Evolutionary conservation across 2,888 invertebrate genomes (phyloP).

Genomic region (Gortyna flavago): DNA sequence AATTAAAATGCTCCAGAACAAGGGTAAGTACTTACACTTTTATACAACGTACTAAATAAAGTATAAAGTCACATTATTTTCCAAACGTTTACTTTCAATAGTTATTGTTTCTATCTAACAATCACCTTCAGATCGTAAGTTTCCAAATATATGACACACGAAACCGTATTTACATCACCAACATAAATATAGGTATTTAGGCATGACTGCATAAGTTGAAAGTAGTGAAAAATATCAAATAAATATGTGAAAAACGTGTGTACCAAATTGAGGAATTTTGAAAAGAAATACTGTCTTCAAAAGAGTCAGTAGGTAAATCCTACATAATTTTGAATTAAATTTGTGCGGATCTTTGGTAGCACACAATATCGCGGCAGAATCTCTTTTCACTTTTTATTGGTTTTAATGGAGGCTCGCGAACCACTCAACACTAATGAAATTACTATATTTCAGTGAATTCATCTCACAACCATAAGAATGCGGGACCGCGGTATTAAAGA

Average conservation of each 20-base stretch:
- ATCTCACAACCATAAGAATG: constrained; percentile 13
- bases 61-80: background rate
- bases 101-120: background rate
- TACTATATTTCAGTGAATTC: constrained; percentile 48
- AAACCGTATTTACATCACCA: background rate
- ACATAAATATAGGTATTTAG: no score
- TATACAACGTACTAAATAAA: no score
- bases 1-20: no score
- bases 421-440: constrained; percentile 49
- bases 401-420: constrained; percentile 35
- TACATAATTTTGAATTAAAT: constrained; percentile 33
- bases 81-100: constrained; percentile 1
- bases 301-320: background rate
- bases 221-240: background rate
- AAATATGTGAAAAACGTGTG: constrained; percentile 35
- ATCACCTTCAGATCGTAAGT: background rate
- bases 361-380: constrained; percentile 13
- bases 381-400: constrained; percentile 34
- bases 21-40: background rate
- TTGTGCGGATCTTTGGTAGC: constrained; percentile 26
- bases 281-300: constrained; percentile 25
- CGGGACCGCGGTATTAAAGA: background rate
- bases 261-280: constrained; percentile 17
- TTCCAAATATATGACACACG: constrained; percentile 8
- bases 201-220: background rate